Percentiles rank a stretch among this genome's conserved stretches.
Evolutionary conservation across 1,140 invertebrate genomes (phyloP).

Genomic region (Galleria mellonella): DNA sequence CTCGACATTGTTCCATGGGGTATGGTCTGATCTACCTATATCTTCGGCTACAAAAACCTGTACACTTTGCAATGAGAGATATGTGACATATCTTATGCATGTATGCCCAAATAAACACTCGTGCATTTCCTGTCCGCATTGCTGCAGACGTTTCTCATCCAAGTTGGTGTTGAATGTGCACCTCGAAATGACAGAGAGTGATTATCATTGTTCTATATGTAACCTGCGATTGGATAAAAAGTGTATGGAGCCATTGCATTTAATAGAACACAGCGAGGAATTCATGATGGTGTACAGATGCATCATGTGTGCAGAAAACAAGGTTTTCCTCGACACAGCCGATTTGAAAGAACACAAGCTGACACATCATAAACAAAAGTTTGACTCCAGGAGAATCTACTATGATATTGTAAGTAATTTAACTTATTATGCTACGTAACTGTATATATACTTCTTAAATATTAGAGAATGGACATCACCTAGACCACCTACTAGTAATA

Average conservation of each 20-base stretch:
- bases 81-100: not conserved
- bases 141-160: not conserved
- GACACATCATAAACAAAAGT: not conserved
- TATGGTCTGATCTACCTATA: not conserved
- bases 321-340: not conserved
- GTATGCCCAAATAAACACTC: not conserved
- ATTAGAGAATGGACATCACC: not conserved
- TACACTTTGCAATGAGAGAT: not conserved
- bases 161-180: not conserved
- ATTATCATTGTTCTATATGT: slow-evolving; percentile 19
- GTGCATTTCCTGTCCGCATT: not conserved
- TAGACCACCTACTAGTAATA: too few relatives aligned
- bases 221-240: not conserved
- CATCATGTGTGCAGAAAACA: not conserved
- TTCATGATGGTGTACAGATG: slow-evolving; percentile 19
- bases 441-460: not conserved
- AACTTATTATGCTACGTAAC: not conserved
- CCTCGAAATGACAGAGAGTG: not conserved
- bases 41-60: not conserved
- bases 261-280: slow-evolving; percentile 17
- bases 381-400: not conserved
- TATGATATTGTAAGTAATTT: not conserved
- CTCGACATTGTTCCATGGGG: not conserved
- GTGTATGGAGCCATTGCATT: slow-evolving; percentile 20
- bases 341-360: not conserved